Evolutionary conservation across 1,140 invertebrate genomes (phyloP).

Genomic region (Pachyrhynchus sulphureomaculatus): DNA sequence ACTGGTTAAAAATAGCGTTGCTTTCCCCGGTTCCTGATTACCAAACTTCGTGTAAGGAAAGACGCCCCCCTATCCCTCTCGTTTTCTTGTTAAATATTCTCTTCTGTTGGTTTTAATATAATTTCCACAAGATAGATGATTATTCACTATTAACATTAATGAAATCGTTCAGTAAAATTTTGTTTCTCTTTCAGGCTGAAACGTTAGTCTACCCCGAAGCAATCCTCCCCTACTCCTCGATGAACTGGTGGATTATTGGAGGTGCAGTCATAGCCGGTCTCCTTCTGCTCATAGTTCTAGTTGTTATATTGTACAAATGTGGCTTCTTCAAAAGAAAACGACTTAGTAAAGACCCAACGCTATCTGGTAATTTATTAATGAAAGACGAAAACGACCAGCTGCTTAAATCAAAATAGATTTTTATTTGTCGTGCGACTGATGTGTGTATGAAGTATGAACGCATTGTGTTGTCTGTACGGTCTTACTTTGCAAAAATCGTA

Average conservation of each 20-base stretch:
- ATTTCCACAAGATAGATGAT: too few species aligned
- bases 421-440: neutral
- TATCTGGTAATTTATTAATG: slow-evolving; percentile 80
- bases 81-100: too few species aligned
- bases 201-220: slow-evolving; percentile 80
- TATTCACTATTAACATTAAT: too few species aligned
- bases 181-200: slow-evolving; percentile 62
- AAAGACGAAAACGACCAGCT: slow-evolving; percentile 51
- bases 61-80: too few species aligned
- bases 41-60: too few species aligned
- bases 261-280: slow-evolving; percentile 77
- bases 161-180: too few species aligned
- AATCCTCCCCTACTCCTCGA: slow-evolving; percentile 62
- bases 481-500: too few species aligned
- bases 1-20: too few species aligned
- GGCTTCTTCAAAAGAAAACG: slow-evolving; percentile 87
- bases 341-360: slow-evolving; percentile 69
- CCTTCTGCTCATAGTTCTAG: slow-evolving; percentile 73
- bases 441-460: neutral
- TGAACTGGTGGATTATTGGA: slow-evolving; percentile 83
- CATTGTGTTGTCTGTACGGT: neutral
- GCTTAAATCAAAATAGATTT: neutral
- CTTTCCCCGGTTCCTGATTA: too few species aligned
- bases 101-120: too few species aligned
- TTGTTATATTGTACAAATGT: slow-evolving; percentile 77